Evolutionary conservation across 2,888 invertebrate genomes (phyloP).

Genomic region (Ichneumoninae sp.): DNA sequence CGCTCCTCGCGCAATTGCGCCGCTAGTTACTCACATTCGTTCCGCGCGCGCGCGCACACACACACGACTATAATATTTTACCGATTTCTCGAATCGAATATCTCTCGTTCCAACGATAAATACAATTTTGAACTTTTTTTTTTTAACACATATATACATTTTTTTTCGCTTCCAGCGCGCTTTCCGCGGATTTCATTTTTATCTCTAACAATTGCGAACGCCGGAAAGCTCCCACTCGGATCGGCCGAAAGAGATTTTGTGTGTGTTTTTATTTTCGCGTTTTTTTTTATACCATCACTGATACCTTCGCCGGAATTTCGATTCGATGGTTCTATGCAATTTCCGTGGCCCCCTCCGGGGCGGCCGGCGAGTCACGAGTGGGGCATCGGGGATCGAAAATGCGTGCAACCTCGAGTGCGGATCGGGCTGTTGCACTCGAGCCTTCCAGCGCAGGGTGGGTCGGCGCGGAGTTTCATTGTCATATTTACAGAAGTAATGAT

Average conservation of each 20-base stretch:
- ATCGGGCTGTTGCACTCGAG: background rate
- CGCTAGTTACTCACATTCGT: background rate
- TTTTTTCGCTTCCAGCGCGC: background rate
- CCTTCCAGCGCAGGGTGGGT: background rate
- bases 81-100: background rate
- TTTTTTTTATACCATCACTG: constrained; percentile 36
- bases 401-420: constrained; percentile 1
- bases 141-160: background rate
- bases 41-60: background rate
- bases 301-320: constrained; percentile 34
- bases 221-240: constrained; percentile 9
- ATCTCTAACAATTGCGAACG: constrained; percentile 8
- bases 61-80: background rate
- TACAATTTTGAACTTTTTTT: background rate
- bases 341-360: background rate
- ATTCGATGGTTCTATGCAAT: constrained; percentile 28
- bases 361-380: constrained; percentile 17
- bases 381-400: constrained; percentile 14
- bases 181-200: background rate
- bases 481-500: constrained; percentile 61
- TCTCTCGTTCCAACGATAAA: background rate
- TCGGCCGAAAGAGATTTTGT: background rate
- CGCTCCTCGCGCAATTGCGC: background rate
- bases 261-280: constrained; percentile 1
- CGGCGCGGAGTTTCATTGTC: constrained; percentile 54